phyloP scores from a whole-genome alignment of 2,888 invertebrate species.

The Rhaphigaster nebulosa region DNA sequence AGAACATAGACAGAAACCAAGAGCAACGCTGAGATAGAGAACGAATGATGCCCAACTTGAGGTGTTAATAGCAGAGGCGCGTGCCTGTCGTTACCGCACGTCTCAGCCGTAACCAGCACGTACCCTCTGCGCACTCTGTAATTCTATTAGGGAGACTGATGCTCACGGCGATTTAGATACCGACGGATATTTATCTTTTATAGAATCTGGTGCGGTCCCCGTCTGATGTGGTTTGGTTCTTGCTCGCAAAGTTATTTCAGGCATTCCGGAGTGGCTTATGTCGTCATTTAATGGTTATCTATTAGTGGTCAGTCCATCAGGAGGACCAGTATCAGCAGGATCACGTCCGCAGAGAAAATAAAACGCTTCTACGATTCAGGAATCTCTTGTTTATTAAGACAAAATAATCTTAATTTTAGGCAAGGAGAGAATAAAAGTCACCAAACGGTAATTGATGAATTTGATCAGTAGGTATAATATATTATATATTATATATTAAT shows the following conservation, averaged over 20 bases:
- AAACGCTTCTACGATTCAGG: neutral
- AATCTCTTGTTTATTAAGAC: neutral
- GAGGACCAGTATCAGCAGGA: neutral
- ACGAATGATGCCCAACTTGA: neutral
- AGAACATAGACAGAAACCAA: neutral
- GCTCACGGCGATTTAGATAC: neutral
- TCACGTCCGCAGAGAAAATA: neutral
- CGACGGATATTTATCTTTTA: neutral
- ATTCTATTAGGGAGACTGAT: conserved; percentile 8
- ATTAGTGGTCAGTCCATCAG: neutral
- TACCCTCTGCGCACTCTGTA: conserved; percentile 12
- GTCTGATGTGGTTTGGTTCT: neutral
- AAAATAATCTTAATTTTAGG: neutral
- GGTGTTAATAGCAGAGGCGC: neutral
- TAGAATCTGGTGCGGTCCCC: neutral
- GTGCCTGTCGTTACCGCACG: conserved; percentile 29
- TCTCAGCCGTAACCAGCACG: conserved; percentile 1
- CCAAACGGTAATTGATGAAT: no score
- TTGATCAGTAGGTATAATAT: no score
- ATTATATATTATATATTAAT: no score
- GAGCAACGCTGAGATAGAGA: neutral
- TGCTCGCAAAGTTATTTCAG: neutral
- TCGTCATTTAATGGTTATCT: neutral
- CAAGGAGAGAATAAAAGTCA: neutral
- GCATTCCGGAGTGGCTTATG: conserved; percentile 22